These are phyloP conservation scores for Tenthredo notha DNA, from an alignment of 2,888 invertebrate species.

Conservation along the genomic window DNA sequence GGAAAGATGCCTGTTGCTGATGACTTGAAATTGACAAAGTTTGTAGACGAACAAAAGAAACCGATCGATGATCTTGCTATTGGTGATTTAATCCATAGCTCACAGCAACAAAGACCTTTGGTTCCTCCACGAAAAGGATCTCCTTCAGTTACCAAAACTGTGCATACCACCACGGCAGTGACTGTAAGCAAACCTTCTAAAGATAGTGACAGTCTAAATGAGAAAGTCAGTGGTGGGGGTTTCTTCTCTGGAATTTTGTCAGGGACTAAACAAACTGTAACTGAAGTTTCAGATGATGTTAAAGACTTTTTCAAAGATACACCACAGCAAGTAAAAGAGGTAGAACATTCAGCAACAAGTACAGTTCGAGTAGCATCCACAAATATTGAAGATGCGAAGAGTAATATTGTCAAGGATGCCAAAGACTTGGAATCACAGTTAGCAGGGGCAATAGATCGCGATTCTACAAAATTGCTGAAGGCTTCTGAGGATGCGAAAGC, in stretches of 20 bases:
- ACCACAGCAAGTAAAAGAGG: constrained; percentile 59
- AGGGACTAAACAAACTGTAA: constrained; percentile 64
- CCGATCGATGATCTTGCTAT: constrained; percentile 12
- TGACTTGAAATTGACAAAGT: constrained; percentile 46
- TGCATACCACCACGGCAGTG: neutral
- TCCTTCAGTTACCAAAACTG: neutral
- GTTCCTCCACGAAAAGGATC: constrained; percentile 4
- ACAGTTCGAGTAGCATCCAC: constrained; percentile 59
- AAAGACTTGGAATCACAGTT: constrained; percentile 53
- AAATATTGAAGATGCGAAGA: constrained; percentile 43
- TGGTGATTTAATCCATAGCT: neutral
- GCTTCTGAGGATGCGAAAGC: neutral
- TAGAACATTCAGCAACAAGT: constrained; percentile 55
- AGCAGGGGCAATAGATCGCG: constrained; percentile 21
- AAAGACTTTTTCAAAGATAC: constrained; percentile 62
- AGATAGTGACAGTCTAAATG: constrained; percentile 58
- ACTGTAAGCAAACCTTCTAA: constrained; percentile 50
- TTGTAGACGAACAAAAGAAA: constrained; percentile 41
- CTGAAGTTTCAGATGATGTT: constrained; percentile 61
- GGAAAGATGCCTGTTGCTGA: neutral
- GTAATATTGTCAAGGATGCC: constrained; percentile 55
- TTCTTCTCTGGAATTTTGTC: constrained; percentile 67
- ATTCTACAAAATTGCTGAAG: constrained; percentile 31
- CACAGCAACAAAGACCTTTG: neutral
- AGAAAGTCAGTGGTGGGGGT: constrained; percentile 60